phyloP scores from a whole-genome alignment of 2,797 vertebrate species.

The Halcyon smyrnensis region DNA sequence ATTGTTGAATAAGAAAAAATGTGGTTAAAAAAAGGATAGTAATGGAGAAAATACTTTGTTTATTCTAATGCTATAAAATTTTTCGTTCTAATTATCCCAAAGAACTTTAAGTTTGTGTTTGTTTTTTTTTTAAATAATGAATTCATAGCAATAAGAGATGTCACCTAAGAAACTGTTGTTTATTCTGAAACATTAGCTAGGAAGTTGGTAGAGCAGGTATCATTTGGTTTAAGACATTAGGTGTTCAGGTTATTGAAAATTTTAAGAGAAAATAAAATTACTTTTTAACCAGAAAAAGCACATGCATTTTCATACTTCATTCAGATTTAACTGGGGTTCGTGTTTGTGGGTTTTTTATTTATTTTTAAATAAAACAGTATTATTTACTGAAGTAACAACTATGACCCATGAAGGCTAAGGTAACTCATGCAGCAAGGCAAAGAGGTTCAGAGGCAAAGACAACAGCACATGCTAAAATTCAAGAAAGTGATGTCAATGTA shows the following conservation, averaged over 20 bases:
- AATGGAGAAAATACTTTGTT: neutral
- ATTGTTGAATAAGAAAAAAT: neutral
- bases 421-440: neutral
- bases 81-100: neutral
- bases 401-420: neutral
- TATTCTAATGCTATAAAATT: neutral
- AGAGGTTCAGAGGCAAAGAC: neutral
- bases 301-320: neutral
- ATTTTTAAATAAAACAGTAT: neutral
- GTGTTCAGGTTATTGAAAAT: neutral
- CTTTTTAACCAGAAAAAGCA: neutral
- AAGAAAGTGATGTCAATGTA: neutral
- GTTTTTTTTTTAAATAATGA: neutral
- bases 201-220: neutral
- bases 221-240: neutral
- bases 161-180: neutral
- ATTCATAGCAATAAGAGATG: neutral
- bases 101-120: neutral
- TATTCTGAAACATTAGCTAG: neutral
- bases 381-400: neutral
- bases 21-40: neutral
- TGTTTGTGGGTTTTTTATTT: neutral
- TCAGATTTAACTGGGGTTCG: neutral
- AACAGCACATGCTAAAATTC: accelerated
- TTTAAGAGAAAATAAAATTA: neutral